These are phyloP conservation scores for Artibeus jamaicensis DNA, from an alignment of 2,797 vertebrate species.

Conservation along the genomic window DNA sequence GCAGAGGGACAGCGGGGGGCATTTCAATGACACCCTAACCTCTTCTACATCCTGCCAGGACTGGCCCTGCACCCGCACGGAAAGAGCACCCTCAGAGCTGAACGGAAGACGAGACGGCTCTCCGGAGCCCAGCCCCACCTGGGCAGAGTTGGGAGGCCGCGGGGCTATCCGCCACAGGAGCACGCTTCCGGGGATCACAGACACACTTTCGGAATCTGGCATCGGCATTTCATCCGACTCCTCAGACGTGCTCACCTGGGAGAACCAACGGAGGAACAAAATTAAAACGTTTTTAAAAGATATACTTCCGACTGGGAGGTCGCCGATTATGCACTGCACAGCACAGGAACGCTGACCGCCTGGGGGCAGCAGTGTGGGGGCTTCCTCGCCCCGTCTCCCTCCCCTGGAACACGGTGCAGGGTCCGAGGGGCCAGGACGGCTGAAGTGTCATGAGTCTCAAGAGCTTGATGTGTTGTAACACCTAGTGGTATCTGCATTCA, in stretches of 20 bases:
- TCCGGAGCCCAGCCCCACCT: conserved; percentile 83
- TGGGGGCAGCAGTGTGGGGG: rapidly evolving
- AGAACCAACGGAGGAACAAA: not conserved
- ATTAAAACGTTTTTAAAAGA: not conserved
- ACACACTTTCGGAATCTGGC: conserved; percentile 93
- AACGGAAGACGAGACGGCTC: rapidly evolving
- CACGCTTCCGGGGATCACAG: conserved; percentile 93
- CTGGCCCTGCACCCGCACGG: rapidly evolving
- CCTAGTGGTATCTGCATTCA: too few species aligned
- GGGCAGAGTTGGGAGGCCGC: conserved; percentile 92
- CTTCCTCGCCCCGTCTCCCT: rapidly evolving
- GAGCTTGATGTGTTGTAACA: not conserved
- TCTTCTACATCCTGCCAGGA: not conserved
- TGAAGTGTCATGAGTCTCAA: rapidly evolving
- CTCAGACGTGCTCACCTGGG: conserved; percentile 85
- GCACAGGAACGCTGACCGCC: not conserved
- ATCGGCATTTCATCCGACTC: conserved; percentile 94
- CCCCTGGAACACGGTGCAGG: not conserved
- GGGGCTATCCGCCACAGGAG: conserved; percentile 96
- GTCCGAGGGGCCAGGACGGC: not conserved
- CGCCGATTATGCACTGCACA: not conserved
- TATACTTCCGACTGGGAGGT: not conserved
- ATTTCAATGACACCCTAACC: rapidly evolving
- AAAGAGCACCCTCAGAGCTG: rapidly evolving
- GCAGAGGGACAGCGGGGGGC: rapidly evolving